Evolutionary conservation across 2,113 vertebrate species (phyloP).

Genomic region (Thinocorus orbignyianus): DNA sequence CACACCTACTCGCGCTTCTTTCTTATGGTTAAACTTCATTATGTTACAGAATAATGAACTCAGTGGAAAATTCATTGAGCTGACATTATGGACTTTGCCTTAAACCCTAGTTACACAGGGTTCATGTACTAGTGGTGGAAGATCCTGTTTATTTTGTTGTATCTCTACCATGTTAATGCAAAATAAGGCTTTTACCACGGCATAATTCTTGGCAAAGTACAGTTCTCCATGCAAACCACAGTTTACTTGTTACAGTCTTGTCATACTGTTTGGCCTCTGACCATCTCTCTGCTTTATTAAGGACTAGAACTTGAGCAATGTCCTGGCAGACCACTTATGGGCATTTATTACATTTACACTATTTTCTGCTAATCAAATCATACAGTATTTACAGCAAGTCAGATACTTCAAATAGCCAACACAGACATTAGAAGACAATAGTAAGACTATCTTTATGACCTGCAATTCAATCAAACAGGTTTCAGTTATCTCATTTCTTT

Average conservation of each 20-base stretch:
- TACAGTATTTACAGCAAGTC: background rate
- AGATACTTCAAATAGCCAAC: background rate
- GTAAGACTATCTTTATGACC: background rate
- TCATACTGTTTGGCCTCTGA: background rate
- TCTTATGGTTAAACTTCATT: background rate
- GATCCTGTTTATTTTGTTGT: background rate
- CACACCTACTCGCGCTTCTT: background rate
- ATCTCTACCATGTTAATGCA: background rate
- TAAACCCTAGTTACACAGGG: background rate
- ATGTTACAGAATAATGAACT: background rate
- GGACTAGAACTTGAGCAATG: background rate
- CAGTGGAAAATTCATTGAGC: background rate
- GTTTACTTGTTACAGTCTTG: background rate
- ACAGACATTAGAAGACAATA: background rate
- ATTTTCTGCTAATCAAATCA: background rate
- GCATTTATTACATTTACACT: background rate
- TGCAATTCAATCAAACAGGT: background rate
- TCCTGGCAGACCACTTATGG: background rate
- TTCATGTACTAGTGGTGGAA: background rate
- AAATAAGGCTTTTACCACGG: background rate
- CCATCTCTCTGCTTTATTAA: background rate
- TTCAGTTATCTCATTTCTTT: background rate
- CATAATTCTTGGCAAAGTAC: rapidly evolving
- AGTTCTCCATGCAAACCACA: background rate
- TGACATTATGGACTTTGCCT: background rate